A percentile compares a stretch with the other conserved stretches of the same genome.
phyloP scores from a whole-genome alignment of 2,113 vertebrate genomes.

The Ophiodon elongatus region DNA sequence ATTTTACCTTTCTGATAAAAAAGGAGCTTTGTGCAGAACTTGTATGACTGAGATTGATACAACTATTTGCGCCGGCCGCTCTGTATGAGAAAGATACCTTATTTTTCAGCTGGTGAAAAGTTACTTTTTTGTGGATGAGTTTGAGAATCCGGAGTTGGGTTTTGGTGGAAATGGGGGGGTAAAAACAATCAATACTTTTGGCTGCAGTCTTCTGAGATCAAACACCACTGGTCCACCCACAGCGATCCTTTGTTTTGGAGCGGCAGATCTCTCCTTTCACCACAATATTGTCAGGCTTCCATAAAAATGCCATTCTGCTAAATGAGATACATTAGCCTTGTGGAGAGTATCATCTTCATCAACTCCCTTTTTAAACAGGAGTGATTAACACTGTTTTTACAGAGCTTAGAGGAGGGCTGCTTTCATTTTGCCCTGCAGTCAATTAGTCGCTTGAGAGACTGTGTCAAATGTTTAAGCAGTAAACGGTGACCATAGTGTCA shows the following conservation, averaged over 20 bases:
- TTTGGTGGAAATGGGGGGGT: neutral
- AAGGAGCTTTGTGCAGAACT: neutral
- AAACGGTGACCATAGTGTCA: slow-evolving; percentile 29
- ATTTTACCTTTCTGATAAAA: slow-evolving; percentile 10
- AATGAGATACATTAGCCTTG: slow-evolving; percentile 66
- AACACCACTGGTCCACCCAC: neutral
- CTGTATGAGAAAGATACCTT: neutral
- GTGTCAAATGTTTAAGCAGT: slow-evolving; percentile 39
- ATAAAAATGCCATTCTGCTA: slow-evolving; percentile 71
- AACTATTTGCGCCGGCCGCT: neutral
- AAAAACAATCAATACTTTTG: neutral
- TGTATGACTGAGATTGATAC: neutral
- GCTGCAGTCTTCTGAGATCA: slow-evolving; percentile 9
- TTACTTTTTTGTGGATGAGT: neutral
- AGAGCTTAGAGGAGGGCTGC: slow-evolving; percentile 28
- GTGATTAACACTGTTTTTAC: slow-evolving; percentile 61
- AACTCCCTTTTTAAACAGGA: slow-evolving; percentile 50
- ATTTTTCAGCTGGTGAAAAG: neutral
- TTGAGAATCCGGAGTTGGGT: neutral
- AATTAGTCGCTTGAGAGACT: slow-evolving; percentile 33
- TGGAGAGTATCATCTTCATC: slow-evolving; percentile 54
- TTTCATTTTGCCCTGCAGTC: slow-evolving; percentile 48
- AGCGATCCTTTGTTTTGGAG: slow-evolving; percentile 21
- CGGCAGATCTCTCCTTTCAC: slow-evolving; percentile 25
- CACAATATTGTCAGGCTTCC: slow-evolving; percentile 49